Conservation (phyloP, 1,140 invertebrate species). For the Aphelinus certus region DNA sequence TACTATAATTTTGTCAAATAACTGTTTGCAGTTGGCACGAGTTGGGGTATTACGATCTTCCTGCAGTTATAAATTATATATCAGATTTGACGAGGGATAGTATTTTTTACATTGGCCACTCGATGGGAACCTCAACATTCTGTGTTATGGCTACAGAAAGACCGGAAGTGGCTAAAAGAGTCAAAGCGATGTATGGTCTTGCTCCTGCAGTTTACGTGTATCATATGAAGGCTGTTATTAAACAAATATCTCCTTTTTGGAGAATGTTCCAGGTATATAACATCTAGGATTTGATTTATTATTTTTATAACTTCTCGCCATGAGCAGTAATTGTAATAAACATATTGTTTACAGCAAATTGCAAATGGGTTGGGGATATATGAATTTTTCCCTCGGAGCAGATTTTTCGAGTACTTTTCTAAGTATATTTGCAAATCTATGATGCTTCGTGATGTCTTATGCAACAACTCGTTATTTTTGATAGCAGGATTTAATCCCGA, state of each 20-base stretch:
- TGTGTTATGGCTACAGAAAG: constrained; percentile 64
- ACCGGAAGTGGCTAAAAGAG: constrained; percentile 67
- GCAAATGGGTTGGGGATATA: constrained; percentile 59
- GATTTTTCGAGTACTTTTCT: constrained; percentile 63
- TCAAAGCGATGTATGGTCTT: constrained; percentile 49
- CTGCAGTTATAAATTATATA: constrained; percentile 72
- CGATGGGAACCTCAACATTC: constrained; percentile 70
- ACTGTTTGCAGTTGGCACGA: constrained; percentile 65
- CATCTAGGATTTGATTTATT: neutral
- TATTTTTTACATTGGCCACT: constrained; percentile 70
- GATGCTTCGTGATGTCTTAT: constrained; percentile 64
- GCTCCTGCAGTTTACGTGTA: constrained; percentile 64
- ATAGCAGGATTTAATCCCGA: constrained; percentile 72
- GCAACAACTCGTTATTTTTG: constrained; percentile 72
- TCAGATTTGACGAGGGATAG: constrained; percentile 63
- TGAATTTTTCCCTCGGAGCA: constrained; percentile 68
- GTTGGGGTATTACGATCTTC: constrained; percentile 72
- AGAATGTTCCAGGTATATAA: constrained; percentile 44
- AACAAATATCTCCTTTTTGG: constrained; percentile 44
- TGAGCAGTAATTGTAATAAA: no score
- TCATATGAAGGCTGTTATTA: constrained; percentile 53
- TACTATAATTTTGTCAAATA: no score
- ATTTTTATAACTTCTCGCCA: neutral
- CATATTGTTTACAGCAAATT: constrained; percentile 39
- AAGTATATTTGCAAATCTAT: constrained; percentile 65